Conservation (phyloP, 2,113 vertebrate species). For the Fregata magnificens region DNA sequence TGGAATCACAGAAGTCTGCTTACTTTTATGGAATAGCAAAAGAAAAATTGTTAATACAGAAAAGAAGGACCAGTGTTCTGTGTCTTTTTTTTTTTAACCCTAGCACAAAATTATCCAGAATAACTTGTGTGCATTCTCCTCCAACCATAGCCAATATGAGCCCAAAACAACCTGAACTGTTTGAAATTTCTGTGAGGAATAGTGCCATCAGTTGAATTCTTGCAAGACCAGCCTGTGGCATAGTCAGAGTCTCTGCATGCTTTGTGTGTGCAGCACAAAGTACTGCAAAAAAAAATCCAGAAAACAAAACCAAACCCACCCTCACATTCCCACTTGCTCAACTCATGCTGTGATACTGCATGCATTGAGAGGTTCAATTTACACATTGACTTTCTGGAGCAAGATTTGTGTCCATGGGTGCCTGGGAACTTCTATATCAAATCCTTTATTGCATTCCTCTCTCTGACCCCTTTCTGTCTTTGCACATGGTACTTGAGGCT, state of each 20-base stretch:
- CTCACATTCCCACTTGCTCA: neutral
- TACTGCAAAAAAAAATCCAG: neutral
- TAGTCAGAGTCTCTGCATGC: neutral
- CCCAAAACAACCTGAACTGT: neutral
- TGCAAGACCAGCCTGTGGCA: neutral
- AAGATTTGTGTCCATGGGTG: neutral
- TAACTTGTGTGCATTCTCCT: neutral
- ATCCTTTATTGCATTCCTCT: neutral
- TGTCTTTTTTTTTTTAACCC: neutral
- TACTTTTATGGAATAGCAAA: neutral
- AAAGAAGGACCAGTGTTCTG: neutral
- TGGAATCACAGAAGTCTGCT: neutral
- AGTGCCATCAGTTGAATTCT: neutral
- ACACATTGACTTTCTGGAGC: neutral
- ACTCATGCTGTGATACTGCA: accelerated
- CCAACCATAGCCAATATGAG: neutral
- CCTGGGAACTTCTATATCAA: neutral
- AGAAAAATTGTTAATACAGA: neutral
- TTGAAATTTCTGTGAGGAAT: neutral
- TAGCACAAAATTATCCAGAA: neutral
- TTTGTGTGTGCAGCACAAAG: neutral
- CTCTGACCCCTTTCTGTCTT: neutral
- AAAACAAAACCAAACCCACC: neutral
- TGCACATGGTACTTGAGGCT: neutral
- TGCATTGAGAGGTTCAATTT: neutral